Conservation (phyloP, 92 coral and sea anemone genomes). For the Phenganax marumi region DNA sequence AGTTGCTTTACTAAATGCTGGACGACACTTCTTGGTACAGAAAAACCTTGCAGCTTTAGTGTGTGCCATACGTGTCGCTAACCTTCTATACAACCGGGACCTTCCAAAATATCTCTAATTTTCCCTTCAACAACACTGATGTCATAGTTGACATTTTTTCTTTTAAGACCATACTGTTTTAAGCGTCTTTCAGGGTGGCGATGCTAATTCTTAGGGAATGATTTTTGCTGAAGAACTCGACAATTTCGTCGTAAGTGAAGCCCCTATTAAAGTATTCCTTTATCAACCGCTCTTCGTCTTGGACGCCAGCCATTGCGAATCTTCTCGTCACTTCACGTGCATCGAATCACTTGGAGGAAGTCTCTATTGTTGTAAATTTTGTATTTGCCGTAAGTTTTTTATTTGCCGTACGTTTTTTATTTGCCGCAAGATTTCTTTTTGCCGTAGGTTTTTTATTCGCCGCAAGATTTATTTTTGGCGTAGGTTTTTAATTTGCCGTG, state of each 20-base stretch:
- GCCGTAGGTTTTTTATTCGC: no score
- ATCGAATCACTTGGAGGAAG: constrained; percentile 6
- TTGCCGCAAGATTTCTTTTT: no score
- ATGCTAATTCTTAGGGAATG: neutral
- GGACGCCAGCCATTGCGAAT: constrained; percentile 20
- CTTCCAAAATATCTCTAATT: constrained; percentile 10
- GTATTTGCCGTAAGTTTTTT: no score
- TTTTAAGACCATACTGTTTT: constrained; percentile 34
- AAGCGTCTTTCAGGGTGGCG: constrained; percentile 15
- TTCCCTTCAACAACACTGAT: neutral
- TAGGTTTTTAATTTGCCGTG: no score
- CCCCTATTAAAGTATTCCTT: constrained; percentile 31
- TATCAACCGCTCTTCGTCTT: constrained; percentile 24
- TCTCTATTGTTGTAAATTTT: no score
- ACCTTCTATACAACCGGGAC: constrained; percentile 15
- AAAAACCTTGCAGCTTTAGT: constrained; percentile 10
- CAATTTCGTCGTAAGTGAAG: constrained; percentile 37
- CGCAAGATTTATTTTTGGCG: no score
- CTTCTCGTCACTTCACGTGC: no score
- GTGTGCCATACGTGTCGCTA: constrained; percentile 34
- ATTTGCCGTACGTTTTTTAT: no score
- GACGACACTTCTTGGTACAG: constrained; percentile 36
- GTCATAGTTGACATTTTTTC: constrained; percentile 31
- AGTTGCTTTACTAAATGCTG: constrained; percentile 25
- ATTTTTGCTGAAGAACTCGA: constrained; percentile 13